Conservation (phyloP, 2,888 invertebrate species). For the Platypus cylindrus region DNA sequence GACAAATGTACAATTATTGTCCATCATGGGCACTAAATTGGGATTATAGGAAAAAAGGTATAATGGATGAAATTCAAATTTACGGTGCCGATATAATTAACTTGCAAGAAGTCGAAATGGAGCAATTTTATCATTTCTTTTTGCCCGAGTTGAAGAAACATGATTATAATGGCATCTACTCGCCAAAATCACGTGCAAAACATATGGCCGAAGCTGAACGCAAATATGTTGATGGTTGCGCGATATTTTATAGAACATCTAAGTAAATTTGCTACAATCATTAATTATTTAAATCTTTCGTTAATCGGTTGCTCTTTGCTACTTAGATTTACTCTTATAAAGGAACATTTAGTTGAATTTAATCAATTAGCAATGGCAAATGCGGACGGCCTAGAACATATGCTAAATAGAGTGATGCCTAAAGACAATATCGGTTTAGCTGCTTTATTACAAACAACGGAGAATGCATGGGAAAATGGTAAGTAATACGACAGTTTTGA, state of each 20-base stretch:
- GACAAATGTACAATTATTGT: slow-evolving; percentile 98
- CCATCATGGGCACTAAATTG: slow-evolving; percentile 98
- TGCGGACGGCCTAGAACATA: slow-evolving; percentile 94
- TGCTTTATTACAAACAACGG: slow-evolving; percentile 88
- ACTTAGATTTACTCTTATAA: slow-evolving; percentile 81
- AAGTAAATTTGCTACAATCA: slow-evolving; percentile 50
- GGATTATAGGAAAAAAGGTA: slow-evolving; percentile 96
- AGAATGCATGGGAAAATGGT: slow-evolving; percentile 87
- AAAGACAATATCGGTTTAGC: slow-evolving; percentile 98
- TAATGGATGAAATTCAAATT: slow-evolving; percentile 91
- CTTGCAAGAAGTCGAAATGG: slow-evolving; percentile 94
- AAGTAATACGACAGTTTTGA: slow-evolving; percentile 26
- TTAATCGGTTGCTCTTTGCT: neutral
- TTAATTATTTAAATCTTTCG: neutral
- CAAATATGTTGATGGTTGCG: slow-evolving; percentile 98
- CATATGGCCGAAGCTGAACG: slow-evolving; percentile 95
- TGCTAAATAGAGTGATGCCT: slow-evolving; percentile 97
- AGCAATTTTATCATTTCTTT: slow-evolving; percentile 96
- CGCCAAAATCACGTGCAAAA: slow-evolving; percentile 95
- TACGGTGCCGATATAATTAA: slow-evolving; percentile 97
- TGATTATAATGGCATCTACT: slow-evolving; percentile 92
- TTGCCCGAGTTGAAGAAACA: slow-evolving; percentile 84
- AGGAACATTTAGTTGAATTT: slow-evolving; percentile 95
- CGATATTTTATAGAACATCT: slow-evolving; percentile 89
- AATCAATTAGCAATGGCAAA: slow-evolving; percentile 98